Base-by-base conservation (phyloP, 2,797 vertebrate species). In the Etheostoma perlongum region DNA sequence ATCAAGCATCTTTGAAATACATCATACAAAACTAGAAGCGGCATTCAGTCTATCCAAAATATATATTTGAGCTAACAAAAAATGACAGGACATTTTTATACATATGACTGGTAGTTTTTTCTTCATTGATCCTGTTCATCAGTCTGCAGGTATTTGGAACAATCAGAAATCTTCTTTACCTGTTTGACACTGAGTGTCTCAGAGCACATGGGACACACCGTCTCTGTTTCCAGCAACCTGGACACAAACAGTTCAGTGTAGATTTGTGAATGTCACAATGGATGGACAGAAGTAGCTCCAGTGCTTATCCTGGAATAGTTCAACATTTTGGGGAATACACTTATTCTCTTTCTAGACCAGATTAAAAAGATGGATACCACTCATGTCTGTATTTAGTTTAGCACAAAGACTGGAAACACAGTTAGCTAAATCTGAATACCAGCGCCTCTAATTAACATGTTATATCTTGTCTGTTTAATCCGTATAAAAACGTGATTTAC, bases 191-290 rank as follows among this genome's bases (percentile, higher is more conserved):
- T 94, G 68, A 99, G 90, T 54, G 83, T 93, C 91, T 97, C 96
- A 0, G 96, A 97, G 79, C 98, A 99, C 98, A 99, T 99, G 4
- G 98, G 98, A 82, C 98, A 99, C 0, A 69, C 40, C 0, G 92
- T 92, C 92, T 99, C 97, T 0, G 92, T 96, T 84, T 97, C 96
- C 79, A 99, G 81, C 86, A 99, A 78, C 81, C 98, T 99, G 93
- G 67, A 88, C 76, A 19, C 19, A 70, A 60, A 87, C 61, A 46
- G 49, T 19, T 72, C 18, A 60, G 53, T 60, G 4, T 19, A 18
- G 18, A 48, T 66, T 19, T 36, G 8, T 62, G 16, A 49, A 30
- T 8, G 18, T 46, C 18, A 51, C 30, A 8, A 27, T 53, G 27
- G 66, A 51, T 15, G n/a, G n/a, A 40, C 18, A 57, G 18, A 19